phyloP scores from a whole-genome alignment of 1,140 invertebrate species.

The Babylonia areolata region DNA sequence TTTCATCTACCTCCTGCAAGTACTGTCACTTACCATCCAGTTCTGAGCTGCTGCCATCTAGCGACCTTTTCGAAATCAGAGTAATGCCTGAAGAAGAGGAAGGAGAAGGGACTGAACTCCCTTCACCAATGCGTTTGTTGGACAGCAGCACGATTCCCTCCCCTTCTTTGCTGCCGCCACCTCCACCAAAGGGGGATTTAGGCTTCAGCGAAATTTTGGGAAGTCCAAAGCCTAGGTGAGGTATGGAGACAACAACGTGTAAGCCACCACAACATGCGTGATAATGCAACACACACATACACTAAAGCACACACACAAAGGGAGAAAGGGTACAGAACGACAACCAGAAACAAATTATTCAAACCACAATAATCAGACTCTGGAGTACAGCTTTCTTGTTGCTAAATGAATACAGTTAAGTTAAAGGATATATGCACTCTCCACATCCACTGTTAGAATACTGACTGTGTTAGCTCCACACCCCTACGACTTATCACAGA shows the following conservation, averaged over 20 bases:
- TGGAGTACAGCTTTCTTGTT: too few relatives aligned
- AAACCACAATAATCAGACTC: too few relatives aligned
- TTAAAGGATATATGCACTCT: too few relatives aligned
- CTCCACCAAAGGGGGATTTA: constrained; percentile 19
- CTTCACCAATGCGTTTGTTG: constrained; percentile 44
- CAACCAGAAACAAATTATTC: neutral
- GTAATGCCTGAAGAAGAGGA: constrained; percentile 52
- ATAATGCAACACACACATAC: neutral
- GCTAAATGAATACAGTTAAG: too few relatives aligned
- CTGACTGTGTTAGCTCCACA: too few relatives aligned
- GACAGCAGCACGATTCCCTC: constrained; percentile 63
- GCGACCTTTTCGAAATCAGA: constrained; percentile 57
- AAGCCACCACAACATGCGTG: constrained; percentile 14
- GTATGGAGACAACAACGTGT: constrained; percentile 27
- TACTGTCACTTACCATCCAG: constrained; percentile 58
- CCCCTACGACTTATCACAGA: too few relatives aligned
- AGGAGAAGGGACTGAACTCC: constrained; percentile 36
- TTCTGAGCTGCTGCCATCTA: constrained; percentile 53
- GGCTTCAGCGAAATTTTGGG: constrained; percentile 62
- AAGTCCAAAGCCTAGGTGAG: constrained; percentile 58
- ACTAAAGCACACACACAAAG: neutral
- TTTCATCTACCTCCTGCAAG: too few relatives aligned
- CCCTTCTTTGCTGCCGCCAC: constrained; percentile 36
- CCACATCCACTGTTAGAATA: too few relatives aligned
- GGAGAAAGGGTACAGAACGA: neutral